Base-by-base conservation (phyloP, 2,797 vertebrate genomes). In the Poeciliopsis gracilis region DNA sequence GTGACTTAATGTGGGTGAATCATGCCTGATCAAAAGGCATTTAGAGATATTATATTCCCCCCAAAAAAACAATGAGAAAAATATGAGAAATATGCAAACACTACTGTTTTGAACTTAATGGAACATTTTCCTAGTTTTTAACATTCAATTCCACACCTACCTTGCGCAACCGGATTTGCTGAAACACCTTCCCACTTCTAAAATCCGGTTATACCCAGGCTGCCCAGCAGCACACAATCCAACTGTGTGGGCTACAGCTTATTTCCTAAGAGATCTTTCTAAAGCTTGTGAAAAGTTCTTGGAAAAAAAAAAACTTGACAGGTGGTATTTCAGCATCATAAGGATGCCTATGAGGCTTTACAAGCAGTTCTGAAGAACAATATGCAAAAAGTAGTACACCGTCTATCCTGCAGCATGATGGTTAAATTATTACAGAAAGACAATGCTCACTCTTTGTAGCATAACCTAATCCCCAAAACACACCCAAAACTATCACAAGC, bases 271-370 rank as follows among this genome's bases (percentile, higher is more conserved):
- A 5, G 23, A 63, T 12, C 43, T 78, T 63, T 77, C 5, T 72
- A 36, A 79, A 57, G 43, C 70, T 77, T 18, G 38, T 49, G 12
- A 13, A 72, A 51, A 72, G 36, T 38, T 13, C 0, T 23, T 47
- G 59, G 20, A 6, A 49, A 49, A 47, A 73, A 55, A 66, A 70
- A 36, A 36, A 63, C 63, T 25, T 67, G 63, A 74, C n/a, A 67
- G 18, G 63, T 25, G 13, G 9, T 18, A 6, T 67, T 76, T 76
- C 16, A 41, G 23, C 57, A n/a, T 38, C 33, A 72, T 28, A 70
- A 74, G 84, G 49, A 73, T 71, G 77, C 72, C 66, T 73, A 41
- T 38, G 20, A 9, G 18, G 46, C 63, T 83, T 72, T 66, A 43
- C 53, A 33, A 73, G 5, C 30, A 4, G 38, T 73, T 73, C 20